A percentile compares a stretch with the other conserved stretches of the same genome.
Conservation (phyloP, 2,797 vertebrate species). For the Anas capensis region DNA sequence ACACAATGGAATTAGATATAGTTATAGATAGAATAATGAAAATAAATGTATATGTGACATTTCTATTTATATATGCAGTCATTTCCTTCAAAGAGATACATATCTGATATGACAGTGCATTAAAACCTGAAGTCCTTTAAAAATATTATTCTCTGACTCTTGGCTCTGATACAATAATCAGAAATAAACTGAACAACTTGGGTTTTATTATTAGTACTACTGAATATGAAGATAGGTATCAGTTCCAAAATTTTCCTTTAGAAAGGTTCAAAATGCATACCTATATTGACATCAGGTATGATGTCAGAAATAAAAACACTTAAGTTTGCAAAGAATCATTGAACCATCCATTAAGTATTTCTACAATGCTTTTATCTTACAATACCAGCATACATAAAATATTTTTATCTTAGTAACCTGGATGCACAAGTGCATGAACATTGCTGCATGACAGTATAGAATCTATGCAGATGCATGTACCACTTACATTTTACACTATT, state of each 20-base stretch:
- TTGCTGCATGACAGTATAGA: not conserved
- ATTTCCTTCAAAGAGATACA: not conserved
- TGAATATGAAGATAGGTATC: not conserved
- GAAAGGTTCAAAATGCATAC: not conserved
- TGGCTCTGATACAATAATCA: not conserved
- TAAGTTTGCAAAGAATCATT: not conserved
- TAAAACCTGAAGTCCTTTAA: slow-evolving; percentile 11
- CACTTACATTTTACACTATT: not conserved
- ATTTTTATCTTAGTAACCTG: not conserved
- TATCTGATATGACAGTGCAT: slow-evolving; percentile 14
- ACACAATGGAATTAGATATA: not conserved
- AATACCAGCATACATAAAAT: not conserved
- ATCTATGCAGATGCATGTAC: not conserved
- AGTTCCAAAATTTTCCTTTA: not conserved
- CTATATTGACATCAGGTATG: not conserved
- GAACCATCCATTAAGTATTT: not conserved
- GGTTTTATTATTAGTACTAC: not conserved
- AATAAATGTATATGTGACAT: slow-evolving; percentile 9
- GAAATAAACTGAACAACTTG: not conserved
- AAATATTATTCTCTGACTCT: not conserved
- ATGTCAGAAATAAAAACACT: not conserved
- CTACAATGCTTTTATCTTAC: not conserved
- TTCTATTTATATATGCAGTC: slow-evolving; percentile 17
- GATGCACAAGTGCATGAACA: not conserved
- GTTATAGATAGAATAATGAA: slow-evolving; percentile 5